Conservation (phyloP, 64 coral and sea anemone species). For the Porites lutea region DNA sequence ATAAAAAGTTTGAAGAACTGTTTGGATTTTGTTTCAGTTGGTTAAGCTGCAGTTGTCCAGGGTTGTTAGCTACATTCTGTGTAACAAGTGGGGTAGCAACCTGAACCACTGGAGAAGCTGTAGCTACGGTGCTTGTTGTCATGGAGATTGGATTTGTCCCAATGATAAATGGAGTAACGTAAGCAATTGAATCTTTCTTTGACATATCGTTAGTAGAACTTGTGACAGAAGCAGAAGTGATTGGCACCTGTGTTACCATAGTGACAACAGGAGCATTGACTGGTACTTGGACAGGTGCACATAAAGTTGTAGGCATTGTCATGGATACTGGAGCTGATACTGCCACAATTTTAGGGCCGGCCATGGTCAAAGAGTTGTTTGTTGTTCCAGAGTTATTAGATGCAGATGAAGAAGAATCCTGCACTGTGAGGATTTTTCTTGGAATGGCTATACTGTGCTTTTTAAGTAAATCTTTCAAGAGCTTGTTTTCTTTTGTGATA, state of each 20-base stretch:
- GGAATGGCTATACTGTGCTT: constrained; percentile 67
- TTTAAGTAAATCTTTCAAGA: constrained; percentile 65
- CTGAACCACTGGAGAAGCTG: not conserved
- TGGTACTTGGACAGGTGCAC: not conserved
- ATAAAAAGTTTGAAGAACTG: not conserved
- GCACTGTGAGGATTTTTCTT: constrained; percentile 1
- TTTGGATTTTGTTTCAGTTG: not conserved
- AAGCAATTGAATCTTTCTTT: constrained; percentile 33
- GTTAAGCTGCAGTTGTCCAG: not conserved
- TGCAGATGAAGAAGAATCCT: constrained; percentile 4
- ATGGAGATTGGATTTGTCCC: constrained; percentile 20
- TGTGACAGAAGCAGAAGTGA: not conserved
- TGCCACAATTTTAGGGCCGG: not conserved
- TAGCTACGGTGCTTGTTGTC: not conserved
- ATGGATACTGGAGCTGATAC: constrained; percentile 1
- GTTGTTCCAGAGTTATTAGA: constrained; percentile 1
- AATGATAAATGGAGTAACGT: constrained; percentile 4
- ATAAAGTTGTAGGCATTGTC: not conserved
- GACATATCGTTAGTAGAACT: not conserved
- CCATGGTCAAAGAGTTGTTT: not conserved
- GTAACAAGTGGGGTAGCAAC: not conserved
- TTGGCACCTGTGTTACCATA: constrained; percentile 7
- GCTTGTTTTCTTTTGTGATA: constrained; percentile 68
- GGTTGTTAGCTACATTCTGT: not conserved
- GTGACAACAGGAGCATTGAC: not conserved